Conservation (phyloP, 1,140 invertebrate species). For the Ips nitidus region DNA sequence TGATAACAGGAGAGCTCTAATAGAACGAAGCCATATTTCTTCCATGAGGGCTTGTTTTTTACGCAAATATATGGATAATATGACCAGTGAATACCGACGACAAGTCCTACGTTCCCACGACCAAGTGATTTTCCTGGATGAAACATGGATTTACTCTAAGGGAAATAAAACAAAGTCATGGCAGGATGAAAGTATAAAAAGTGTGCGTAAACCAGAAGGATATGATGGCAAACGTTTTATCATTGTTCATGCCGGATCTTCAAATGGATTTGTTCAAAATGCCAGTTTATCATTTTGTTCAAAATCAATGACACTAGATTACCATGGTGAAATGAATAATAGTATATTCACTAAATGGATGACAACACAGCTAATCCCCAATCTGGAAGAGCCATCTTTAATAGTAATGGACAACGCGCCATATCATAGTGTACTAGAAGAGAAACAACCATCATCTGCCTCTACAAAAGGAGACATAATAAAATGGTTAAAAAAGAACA, state of each 20-base stretch:
- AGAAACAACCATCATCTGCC: not conserved
- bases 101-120: too few species aligned
- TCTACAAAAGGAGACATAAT: conserved; percentile 3
- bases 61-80: not conserved
- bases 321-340: conserved; percentile 42
- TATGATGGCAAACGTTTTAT: conserved; percentile 37
- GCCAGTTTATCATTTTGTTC: conserved; percentile 40
- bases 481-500: not conserved
- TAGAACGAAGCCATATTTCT: not conserved
- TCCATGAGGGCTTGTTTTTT: not conserved
- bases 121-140: not conserved
- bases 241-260: conserved; percentile 39
- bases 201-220: not conserved
- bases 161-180: not conserved
- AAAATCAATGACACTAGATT: conserved; percentile 37
- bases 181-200: not conserved
- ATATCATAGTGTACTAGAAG: conserved; percentile 21
- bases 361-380: conserved; percentile 37
- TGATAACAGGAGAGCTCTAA: not conserved
- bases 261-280: conserved; percentile 41
- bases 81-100: not conserved
- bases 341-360: conserved; percentile 43
- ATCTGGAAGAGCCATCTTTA: conserved; percentile 33
- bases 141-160: not conserved
- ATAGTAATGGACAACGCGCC: conserved; percentile 27